Percentiles rank a stretch among this genome's conserved stretches.
Evolutionary conservation across 2,888 invertebrate species (phyloP).

Genomic region (Drosophila subsilvestris): DNA sequence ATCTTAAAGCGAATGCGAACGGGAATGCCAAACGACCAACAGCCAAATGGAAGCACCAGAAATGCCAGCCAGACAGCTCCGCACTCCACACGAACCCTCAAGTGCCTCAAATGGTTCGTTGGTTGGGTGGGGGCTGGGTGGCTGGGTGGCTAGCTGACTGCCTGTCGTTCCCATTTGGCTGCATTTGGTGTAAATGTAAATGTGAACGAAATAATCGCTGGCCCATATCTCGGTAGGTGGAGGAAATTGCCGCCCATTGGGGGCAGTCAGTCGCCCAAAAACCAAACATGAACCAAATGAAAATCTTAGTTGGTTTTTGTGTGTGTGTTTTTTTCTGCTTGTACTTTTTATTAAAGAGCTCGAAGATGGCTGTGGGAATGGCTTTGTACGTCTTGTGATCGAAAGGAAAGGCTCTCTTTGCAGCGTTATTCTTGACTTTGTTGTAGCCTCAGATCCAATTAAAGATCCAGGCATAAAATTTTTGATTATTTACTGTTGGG

Average conservation of each 20-base stretch:
- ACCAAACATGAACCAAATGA: background rate
- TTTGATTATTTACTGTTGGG: too few species aligned
- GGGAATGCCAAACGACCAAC: conserved; percentile 18
- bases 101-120: conserved; percentile 42
- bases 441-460: background rate
- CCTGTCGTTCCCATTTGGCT: conserved; percentile 57
- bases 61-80: conserved; percentile 26
- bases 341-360: background rate
- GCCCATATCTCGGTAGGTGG: conserved; percentile 54
- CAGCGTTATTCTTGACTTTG: background rate
- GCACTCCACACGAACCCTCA: conserved; percentile 36
- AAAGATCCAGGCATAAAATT: too few species aligned
- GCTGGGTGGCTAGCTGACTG: background rate
- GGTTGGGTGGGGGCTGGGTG: conserved; percentile 29
- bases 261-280: conserved; percentile 2
- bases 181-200: conserved; percentile 63
- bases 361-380: background rate
- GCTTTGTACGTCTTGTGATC: background rate
- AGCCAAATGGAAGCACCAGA: conserved; percentile 50
- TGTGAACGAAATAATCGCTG: conserved; percentile 67
- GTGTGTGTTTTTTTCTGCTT: background rate
- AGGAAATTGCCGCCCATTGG: conserved; percentile 16
- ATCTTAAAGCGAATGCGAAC: conserved; percentile 54
- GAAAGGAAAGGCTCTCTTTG: too few species aligned
- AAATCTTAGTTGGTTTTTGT: too few species aligned